Conservation (phyloP, 1,140 invertebrate genomes). For the Hydropsyche tenuis region DNA sequence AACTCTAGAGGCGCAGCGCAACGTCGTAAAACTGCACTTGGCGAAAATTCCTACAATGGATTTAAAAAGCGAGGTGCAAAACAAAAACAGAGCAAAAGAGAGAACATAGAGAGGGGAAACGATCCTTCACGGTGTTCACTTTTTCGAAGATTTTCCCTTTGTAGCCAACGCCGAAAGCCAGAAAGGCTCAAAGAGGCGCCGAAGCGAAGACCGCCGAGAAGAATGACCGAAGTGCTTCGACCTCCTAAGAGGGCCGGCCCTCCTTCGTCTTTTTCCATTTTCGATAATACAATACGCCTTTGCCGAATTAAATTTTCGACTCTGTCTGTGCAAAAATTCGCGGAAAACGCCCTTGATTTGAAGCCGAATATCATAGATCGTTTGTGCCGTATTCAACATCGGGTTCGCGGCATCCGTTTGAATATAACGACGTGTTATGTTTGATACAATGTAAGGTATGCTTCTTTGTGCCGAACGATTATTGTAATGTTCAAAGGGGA, state of each 20-base stretch:
- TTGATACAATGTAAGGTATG: not conserved
- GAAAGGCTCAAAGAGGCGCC: not conserved
- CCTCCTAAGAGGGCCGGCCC: not conserved
- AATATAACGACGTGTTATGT: slow-evolving; percentile 11
- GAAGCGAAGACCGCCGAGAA: not conserved
- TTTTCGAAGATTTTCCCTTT: too few species aligned
- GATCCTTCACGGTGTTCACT: too few species aligned
- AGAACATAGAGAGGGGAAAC: too few species aligned
- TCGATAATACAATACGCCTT: not conserved
- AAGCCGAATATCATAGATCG: too few species aligned
- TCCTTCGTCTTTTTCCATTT: not conserved
- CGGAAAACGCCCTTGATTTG: too few species aligned
- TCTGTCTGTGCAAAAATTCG: too few species aligned
- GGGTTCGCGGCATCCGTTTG: not conserved
- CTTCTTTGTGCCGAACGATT: slow-evolving; percentile 22
- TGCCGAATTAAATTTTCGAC: not conserved
- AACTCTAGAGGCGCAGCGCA: too few species aligned
- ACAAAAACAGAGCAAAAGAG: too few species aligned
- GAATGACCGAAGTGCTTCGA: not conserved
- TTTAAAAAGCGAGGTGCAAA: too few species aligned
- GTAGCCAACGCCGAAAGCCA: not conserved
- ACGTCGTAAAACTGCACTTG: too few species aligned
- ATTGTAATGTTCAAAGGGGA: slow-evolving; percentile 27
- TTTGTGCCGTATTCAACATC: too few species aligned
- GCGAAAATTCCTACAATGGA: too few species aligned